Evolutionary conservation across 2,888 invertebrate species (phyloP), one percentile per base, ranked within the genome.

Genomic region (Drosophila ezoana): DNA sequence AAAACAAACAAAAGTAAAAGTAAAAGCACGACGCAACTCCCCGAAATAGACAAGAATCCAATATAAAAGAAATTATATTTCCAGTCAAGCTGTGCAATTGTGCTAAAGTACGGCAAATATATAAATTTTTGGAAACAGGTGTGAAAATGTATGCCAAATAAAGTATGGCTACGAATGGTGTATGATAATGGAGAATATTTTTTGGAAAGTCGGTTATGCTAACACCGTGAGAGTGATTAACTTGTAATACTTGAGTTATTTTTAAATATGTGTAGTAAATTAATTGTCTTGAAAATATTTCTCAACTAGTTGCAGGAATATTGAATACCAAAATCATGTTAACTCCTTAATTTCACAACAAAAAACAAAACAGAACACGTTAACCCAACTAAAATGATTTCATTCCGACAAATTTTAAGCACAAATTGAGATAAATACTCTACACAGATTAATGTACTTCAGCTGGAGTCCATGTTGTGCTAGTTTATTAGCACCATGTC

Each of bases 21-120:
- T 44, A 51, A 44, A 43, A 67, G 47, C 61, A 28, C 8, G 28
- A 28, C 28, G 8, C 2, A 28, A 28, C 28, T 18, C 28, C 8
- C 35, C 53, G 66, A 72, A 10, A 45, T n/a, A 23, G 32, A 43
- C 41, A 54, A 28, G 5, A 16, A 43, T n/a, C 28, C 2, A 8
- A 28, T 28, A 28, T 28, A 28, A 18, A 32, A 14, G 3, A n/a
- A 41, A 52, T 5, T 23, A 51, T n/a, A 48, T 54, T 49, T 20
- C 53, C 59, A 54, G 56, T 28, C 59, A 73, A 59, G 63, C 68
- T 67, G 53, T 68, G 63, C 61, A 65, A 64, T 62, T 64, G 73
- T 81, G 74, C 63, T 52, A 64, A 78, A 8, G 35, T 40, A 47
- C 41, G 40, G 56, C 57, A 74, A 61, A 73, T 45, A 62, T 28